Percentiles rank a stretch among this genome's conserved stretches.
These are phyloP conservation scores for Amaurobius ferox DNA, from an alignment of 2,888 invertebrate species.

Conservation along the genomic window DNA sequence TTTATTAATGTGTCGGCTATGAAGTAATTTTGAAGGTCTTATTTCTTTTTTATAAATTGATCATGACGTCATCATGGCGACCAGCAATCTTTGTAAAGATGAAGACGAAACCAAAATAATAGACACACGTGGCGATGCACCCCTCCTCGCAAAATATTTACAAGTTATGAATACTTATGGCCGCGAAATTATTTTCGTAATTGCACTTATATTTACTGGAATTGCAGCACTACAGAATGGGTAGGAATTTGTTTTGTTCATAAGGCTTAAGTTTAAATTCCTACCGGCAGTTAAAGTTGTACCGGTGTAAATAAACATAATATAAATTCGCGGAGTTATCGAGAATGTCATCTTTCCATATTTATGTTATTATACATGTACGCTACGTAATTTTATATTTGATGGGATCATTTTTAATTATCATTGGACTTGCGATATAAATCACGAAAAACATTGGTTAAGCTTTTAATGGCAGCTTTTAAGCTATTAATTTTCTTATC, in stretches of 20 bases:
- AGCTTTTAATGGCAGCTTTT: too few relatives aligned
- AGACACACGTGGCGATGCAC: constrained; percentile 67
- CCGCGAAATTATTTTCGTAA: constrained; percentile 83
- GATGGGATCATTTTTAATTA: too few relatives aligned
- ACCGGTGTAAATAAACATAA: constrained; percentile 38
- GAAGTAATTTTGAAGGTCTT: too few relatives aligned
- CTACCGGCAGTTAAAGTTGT: not conserved
- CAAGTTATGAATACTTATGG: constrained; percentile 78
- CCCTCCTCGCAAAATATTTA: constrained; percentile 42
- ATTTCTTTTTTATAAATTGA: constrained; percentile 2
- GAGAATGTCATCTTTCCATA: too few relatives aligned
- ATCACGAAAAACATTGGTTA: too few relatives aligned
- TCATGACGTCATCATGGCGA: constrained; percentile 73
- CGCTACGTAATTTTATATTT: too few relatives aligned
- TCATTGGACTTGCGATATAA: too few relatives aligned
- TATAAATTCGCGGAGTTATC: not conserved
- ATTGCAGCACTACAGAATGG: constrained; percentile 85
- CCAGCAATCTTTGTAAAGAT: constrained; percentile 47
- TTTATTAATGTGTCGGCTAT: too few relatives aligned
- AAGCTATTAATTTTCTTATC: too few relatives aligned
- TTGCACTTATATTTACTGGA: constrained; percentile 83
- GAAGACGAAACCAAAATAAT: constrained; percentile 65
- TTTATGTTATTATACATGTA: too few relatives aligned
- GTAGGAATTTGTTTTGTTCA: constrained; percentile 79
- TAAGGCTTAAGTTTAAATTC: constrained; percentile 25